phyloP scores from a whole-genome alignment of 2,797 vertebrate genomes.

The Brotula barbata region DNA sequence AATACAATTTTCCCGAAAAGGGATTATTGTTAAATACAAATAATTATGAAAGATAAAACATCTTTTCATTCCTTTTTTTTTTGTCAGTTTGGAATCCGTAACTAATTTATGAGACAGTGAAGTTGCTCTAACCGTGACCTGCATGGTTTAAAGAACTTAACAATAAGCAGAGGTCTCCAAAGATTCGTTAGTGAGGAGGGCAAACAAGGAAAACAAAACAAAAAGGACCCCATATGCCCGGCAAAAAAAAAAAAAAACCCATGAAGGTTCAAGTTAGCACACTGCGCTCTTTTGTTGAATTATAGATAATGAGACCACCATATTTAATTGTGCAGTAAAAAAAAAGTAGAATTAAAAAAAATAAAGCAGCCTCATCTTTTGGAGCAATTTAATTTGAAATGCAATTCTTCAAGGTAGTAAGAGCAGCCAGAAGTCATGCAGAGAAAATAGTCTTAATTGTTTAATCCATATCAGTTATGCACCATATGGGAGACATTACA shows the following conservation, averaged over 20 bases:
- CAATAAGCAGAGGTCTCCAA: neutral
- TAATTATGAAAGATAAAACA: too few relatives aligned
- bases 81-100: slow-evolving; percentile 12
- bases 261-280: slow-evolving; percentile 31
- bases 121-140: slow-evolving; percentile 15
- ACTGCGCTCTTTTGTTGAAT: slow-evolving; percentile 48
- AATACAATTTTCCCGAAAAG: too few relatives aligned
- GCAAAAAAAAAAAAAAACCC: slow-evolving; percentile 16
- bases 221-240: neutral
- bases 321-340: slow-evolving; percentile 68
- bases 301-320: slow-evolving; percentile 63
- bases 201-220: slow-evolving; percentile 17
- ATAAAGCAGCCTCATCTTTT: slow-evolving; percentile 66
- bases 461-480: slow-evolving; percentile 80
- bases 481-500: slow-evolving; percentile 79
- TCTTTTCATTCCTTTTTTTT: too few relatives aligned
- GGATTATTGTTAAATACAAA: too few relatives aligned
- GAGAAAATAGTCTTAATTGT: slow-evolving; percentile 80
- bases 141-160: slow-evolving; percentile 22
- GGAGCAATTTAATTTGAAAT: slow-evolving; percentile 75
- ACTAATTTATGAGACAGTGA: neutral
- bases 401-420: slow-evolving; percentile 61
- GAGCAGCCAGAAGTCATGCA: slow-evolving; percentile 73
- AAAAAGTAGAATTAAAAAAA: too few relatives aligned
- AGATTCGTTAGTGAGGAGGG: slow-evolving; percentile 25